phyloP scores from a whole-genome alignment of 2,888 invertebrate species.

The Leptopterna dolabrata region DNA sequence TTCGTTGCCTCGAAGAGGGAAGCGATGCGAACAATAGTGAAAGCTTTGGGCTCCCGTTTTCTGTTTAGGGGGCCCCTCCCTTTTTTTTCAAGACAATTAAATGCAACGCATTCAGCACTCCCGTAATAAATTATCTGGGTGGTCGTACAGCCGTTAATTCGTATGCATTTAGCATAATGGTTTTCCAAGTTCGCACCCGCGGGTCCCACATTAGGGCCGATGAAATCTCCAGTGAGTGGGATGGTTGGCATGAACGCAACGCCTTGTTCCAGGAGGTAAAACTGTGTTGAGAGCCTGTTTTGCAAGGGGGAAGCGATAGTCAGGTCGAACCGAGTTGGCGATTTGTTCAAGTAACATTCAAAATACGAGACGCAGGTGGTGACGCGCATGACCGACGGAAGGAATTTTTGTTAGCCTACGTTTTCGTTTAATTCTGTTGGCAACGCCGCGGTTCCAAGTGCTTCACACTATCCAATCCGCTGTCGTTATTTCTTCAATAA shows the following conservation, averaged over 20 bases:
- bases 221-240: constrained; percentile 18
- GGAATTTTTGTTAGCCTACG: no score
- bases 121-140: constrained; percentile 23
- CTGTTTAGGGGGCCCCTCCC: not conserved
- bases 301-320: no score
- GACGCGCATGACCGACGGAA: no score
- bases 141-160: constrained; percentile 28
- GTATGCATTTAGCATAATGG: constrained; percentile 38
- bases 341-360: no score
- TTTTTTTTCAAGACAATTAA: constrained; percentile 24
- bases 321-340: no score
- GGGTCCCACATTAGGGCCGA: constrained; percentile 21
- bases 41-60: constrained; percentile 4
- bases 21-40: constrained; percentile 31
- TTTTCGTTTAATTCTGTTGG: no score
- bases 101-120: constrained; percentile 36
- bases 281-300: no score
- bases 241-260: not conserved
- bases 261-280: not conserved
- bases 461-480: no score
- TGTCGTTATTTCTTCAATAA: no score
- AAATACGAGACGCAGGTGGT: no score
- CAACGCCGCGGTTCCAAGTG: no score
- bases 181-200: constrained; percentile 31
- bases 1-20: not conserved